Conservation (phyloP, 2,113 vertebrate species). For the Otocyon megalotis region DNA sequence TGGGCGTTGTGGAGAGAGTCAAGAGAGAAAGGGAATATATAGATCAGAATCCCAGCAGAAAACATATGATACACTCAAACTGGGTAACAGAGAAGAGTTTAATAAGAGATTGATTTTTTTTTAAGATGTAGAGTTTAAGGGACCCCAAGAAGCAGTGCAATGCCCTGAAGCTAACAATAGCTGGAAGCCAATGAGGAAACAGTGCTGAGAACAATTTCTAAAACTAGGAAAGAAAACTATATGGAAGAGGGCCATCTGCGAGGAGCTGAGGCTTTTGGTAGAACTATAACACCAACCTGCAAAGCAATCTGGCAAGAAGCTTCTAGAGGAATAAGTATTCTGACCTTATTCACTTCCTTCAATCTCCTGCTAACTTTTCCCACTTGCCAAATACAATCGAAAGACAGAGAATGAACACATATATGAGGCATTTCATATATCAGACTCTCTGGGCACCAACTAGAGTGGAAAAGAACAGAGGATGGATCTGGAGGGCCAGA, state of each 20-base stretch:
- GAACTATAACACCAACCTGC: not conserved
- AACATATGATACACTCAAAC: not conserved
- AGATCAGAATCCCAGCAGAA: not conserved
- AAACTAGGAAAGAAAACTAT: not conserved
- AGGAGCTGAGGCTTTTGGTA: not conserved
- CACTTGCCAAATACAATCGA: not conserved
- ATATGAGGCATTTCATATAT: not conserved
- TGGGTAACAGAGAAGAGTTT: not conserved
- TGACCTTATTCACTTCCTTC: not conserved
- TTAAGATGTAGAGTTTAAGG: not conserved
- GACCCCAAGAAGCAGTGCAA: not conserved
- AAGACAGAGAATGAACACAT: not conserved
- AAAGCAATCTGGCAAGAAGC: not conserved
- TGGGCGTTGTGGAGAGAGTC: fast-evolving
- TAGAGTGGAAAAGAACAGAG: not conserved
- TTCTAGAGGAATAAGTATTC: not conserved
- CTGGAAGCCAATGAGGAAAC: not conserved
- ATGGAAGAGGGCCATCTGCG: not conserved
- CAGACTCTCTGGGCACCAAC: not conserved
- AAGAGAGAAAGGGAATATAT: not conserved
- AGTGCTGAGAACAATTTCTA: not conserved
- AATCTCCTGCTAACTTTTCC: not conserved
- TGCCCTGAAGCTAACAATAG: not conserved
- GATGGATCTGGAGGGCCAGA: not conserved
- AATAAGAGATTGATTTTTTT: not conserved